Evolutionary conservation across 2,797 vertebrate species (phyloP), one percentile per base, ranked within the genome.

Genomic region (Micromesistius poutassou): DNA sequence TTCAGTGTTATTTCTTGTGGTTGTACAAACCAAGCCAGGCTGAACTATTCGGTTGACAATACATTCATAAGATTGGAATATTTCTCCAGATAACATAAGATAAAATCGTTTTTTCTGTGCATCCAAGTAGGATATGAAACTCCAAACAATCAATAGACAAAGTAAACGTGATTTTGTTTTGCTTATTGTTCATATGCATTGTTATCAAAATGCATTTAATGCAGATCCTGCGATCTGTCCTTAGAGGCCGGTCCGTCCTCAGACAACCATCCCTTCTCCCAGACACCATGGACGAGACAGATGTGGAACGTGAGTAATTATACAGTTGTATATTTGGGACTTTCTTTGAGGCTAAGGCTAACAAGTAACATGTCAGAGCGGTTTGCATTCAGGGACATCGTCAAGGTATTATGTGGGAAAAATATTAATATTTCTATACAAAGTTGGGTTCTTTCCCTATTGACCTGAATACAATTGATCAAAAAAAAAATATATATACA

Each of bases 251-350:
- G 76, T 40, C 71, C 76, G 71, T 79, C 80, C 72, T 73, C 76
- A 66, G 74, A 82, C 86, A 77, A 81, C 79, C 88, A 84, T 81
- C 90, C 77, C 75, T 81, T 72, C 31, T 14, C n/a, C 83, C 78
- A 82, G 89, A 83, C 83, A 85, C 79, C 77, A 95, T 95, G 90
- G 93, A 94, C 3, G 89, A 91, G 72, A 91, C 91, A 0, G 94
- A 94, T 79, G 87, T 95, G 30, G 94, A 95, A 85, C 94, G 94
- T 95, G 79, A 93, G 94, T 35, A 4, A n/a, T 31, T 88, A 80
- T 72, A 19, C 71, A 71, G 7, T 75, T 22, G 31, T 79, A 10
- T 72, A 31, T 71, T 38, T 10, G 30, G 30, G 70, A 14, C 30
- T 13, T 71, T 71, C 30, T 30, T 33, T 71, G 68, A 28, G 68